phyloP scores from a whole-genome alignment of 2,888 invertebrate species.

The Conus canariensis region DNA sequence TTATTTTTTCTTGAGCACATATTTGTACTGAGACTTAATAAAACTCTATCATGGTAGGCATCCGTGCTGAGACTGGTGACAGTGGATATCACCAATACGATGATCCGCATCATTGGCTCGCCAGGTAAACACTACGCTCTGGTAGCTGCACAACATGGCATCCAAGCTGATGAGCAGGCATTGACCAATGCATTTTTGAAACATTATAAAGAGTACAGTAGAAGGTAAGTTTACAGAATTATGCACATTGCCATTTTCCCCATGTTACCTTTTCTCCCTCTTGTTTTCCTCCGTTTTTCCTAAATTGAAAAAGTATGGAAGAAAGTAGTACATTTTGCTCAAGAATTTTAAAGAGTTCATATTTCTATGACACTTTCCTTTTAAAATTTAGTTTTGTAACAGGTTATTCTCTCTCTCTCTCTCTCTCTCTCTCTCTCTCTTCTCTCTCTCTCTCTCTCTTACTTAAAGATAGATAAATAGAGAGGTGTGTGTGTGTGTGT shows the following conservation, averaged over 20 bases:
- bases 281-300: conserved; percentile 45
- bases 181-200: conserved; percentile 76
- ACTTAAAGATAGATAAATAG: too few relatives aligned
- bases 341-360: neutral
- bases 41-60: conserved; percentile 46
- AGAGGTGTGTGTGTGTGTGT: too few relatives aligned
- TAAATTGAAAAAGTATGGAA: conserved; percentile 90
- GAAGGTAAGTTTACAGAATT: neutral
- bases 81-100: conserved; percentile 92
- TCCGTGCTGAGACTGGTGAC: conserved; percentile 82
- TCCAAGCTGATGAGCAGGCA: conserved; percentile 79
- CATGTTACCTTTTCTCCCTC: neutral
- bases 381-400: too few relatives aligned
- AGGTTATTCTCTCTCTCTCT: too few relatives aligned
- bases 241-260: neutral
- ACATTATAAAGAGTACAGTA: conserved; percentile 47
- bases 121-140: conserved; percentile 88
- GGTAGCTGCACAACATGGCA: conserved; percentile 86
- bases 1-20: too few relatives aligned
- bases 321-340: too few relatives aligned
- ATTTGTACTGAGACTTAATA: too few relatives aligned
- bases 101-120: conserved; percentile 86
- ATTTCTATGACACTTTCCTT: too few relatives aligned
- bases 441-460: too few relatives aligned
- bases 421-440: too few relatives aligned